Conservation (phyloP, 2,113 vertebrate genomes). For the Chiloscyllium plagiosum region DNA sequence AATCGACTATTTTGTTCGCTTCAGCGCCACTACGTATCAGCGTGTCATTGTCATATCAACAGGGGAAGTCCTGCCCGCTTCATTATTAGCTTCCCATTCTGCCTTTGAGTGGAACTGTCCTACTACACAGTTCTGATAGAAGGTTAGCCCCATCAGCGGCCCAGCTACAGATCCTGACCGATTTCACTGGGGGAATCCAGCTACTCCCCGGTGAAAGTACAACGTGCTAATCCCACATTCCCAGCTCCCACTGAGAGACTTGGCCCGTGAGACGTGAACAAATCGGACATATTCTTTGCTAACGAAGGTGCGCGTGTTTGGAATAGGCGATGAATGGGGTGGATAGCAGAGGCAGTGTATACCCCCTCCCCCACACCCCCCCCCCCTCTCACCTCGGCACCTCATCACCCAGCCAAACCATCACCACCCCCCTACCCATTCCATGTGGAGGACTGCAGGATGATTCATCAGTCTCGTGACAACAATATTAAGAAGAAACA, state of each 20-base stretch:
- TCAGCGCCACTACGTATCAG: not conserved
- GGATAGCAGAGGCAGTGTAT: not conserved
- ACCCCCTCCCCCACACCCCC: too few species aligned
- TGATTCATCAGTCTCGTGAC: conserved; percentile 20
- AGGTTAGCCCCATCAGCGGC: not conserved
- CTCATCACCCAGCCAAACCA: not conserved
- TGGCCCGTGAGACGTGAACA: not conserved
- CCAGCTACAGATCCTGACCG: too few species aligned
- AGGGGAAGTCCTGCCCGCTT: not conserved
- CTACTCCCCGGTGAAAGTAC: not conserved
- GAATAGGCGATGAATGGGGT: not conserved
- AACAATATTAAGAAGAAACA: too few species aligned
- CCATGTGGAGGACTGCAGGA: not conserved
- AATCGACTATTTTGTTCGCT: not conserved
- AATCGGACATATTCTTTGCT: not conserved
- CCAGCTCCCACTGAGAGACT: not conserved
- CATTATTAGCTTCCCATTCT: not conserved
- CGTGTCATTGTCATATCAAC: not conserved
- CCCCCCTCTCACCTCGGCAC: not conserved
- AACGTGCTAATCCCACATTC: not conserved
- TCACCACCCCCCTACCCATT: not conserved
- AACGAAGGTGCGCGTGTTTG: not conserved
- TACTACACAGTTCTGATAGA: not conserved
- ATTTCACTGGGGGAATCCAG: too few species aligned
- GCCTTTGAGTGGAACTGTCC: not conserved